Evolutionary conservation across 2,797 vertebrate genomes (phyloP), one percentile per base, ranked within the genome.

Genomic region (Tenualosa ilisha): DNA sequence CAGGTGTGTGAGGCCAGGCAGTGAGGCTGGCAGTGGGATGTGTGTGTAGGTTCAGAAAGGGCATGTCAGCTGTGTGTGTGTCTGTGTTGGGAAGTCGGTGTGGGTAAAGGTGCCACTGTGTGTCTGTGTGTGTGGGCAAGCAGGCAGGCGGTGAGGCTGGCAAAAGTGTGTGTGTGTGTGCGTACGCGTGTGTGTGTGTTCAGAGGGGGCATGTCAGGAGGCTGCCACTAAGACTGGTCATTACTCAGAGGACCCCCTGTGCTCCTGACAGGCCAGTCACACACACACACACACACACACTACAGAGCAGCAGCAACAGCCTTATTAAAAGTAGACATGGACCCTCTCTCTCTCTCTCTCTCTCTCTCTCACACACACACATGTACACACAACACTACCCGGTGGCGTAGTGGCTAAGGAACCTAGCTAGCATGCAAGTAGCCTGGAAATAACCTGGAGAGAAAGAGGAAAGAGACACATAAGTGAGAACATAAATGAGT

Each of bases 151-250:
- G 90, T 90, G 94, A 91, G 89, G 88, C 88, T 91, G 90, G 86
- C 43, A 2, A 92, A n/a, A 91, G 93, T 93, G 91, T 92, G 91
- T 91, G 94, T 91, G 89, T 46, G 43, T 46, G 43, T 46, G 43
- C 6, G 43, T 46, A 6, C 6, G 43, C 6, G 43, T 46, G 43
- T 46, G 43, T 46, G 43, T 46, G 43, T 46, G 43, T 46, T 46
- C 90, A 91, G 92, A 83, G 83, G 84, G 31, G 88, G 85, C 37
- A 89, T 92, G 91, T 93, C 91, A 92, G 91, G 91, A 91, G 90
- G 91, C 89, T 91, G 91, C 88, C 90, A 89, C 90, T 92, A 92
- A 95, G 93, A 93, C n/a, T 92, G 93, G 94, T 94, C 94, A 94
- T 94, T 95, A 94, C 93, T 95, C 93, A 92, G 90, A 83, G 59